Evolutionary conservation across 2,888 invertebrate species (phyloP), one percentile per base, ranked within the genome.

Genomic region (Eupeodes luniger): DNA sequence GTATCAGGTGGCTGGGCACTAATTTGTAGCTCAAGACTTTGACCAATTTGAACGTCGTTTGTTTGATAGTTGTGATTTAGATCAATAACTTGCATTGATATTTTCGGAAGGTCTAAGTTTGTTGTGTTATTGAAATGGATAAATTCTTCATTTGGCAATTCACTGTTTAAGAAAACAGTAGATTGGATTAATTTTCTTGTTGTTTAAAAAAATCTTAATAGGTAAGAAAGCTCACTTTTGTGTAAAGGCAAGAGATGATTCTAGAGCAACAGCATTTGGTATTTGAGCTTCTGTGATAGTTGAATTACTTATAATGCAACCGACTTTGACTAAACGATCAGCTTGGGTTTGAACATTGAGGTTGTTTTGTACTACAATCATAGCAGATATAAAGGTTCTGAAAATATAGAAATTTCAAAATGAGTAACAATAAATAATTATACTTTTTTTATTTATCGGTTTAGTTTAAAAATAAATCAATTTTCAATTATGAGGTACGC

Each of bases 271-370:
- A 87, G 95, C 94, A 91, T 93, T 94, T 16, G 94, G 94, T 44
- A 94, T 92, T 72, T 92, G 44, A 5, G 85, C 87, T 14, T 89
- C 67, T n/a, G 87, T 77, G 6, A 89, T 53, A 6, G 92, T 91
- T 57, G 93, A 94, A 59, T 94, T 94, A 90, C 93, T 94, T 67
- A 96, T 95, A n/a, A 96, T 95, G 91, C 97, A 97, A 0, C 97
- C 97, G 6, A 97, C 96, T 90, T 96, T 96, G 81, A 97, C 96
- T 90, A 97, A 95, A 81, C 97, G 95, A 93, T 98, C 98, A 0
- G 97, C 97, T 83, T 97, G 96, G 16, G 97, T 96, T 93, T 98
- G 97, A 83, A 98, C 97, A 90, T 97, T 95, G 0, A 96, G 95
- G 93, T 98, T 97, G 93, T 96, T 96, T 93, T 98, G 98, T 74